A percentile compares a stretch with the other conserved stretches of the same genome.
These are phyloP conservation scores for Drosophila cyrtoloma DNA, from an alignment of 2,888 invertebrate genomes.

Conservation along the genomic window DNA sequence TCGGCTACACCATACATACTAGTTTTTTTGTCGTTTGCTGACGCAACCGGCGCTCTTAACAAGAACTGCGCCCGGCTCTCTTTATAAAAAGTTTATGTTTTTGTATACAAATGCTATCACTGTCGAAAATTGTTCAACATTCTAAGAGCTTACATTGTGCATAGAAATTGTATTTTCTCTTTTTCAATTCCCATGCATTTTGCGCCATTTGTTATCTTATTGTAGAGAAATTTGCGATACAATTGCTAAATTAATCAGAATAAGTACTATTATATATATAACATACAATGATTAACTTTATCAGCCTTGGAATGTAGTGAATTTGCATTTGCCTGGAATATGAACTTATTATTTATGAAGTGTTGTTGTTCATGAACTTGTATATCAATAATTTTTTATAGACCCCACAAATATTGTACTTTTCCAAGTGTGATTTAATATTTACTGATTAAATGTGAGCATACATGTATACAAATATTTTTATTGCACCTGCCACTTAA, in stretches of 20 bases:
- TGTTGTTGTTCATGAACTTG: not conserved
- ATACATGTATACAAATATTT: not conserved
- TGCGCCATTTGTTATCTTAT: not conserved
- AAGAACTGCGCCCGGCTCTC: slow-evolving; percentile 16
- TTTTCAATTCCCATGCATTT: not conserved
- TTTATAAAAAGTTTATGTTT: not conserved
- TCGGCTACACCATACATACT: not conserved
- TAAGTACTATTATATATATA: not conserved
- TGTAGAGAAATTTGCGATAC: not conserved
- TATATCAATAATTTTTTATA: not conserved
- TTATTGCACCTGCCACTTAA: not conserved
- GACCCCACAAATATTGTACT: not conserved
- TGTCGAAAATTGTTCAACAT: not conserved
- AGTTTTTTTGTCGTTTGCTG: not conserved
- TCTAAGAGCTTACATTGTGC: slow-evolving; percentile 10
- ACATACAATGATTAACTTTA: not conserved
- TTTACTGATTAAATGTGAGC: not conserved
- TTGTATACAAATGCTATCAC: slow-evolving; percentile 1
- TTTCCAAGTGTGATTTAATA: slow-evolving; percentile 4
- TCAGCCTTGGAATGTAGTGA: not conserved
- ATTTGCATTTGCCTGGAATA: not conserved
- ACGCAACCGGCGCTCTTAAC: slow-evolving; percentile 8
- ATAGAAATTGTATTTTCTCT: not conserved
- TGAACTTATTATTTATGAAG: not conserved
- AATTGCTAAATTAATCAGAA: not conserved